phyloP scores from a whole-genome alignment of 1,140 invertebrate species.

The Temnothorax nylanderi region DNA sequence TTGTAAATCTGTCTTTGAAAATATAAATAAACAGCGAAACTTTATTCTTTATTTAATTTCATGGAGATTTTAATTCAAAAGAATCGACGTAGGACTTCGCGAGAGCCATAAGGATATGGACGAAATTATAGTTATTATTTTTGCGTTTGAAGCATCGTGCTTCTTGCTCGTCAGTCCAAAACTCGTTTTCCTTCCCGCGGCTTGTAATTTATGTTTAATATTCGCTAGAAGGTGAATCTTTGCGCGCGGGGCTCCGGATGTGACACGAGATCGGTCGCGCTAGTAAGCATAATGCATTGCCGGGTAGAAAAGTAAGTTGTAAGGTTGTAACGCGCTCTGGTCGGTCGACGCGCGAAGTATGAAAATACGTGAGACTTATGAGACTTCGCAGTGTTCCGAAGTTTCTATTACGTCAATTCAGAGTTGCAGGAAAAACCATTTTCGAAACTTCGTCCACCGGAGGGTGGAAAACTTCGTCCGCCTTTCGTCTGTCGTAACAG shows the following conservation, averaged over 20 bases:
- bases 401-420: conserved; percentile 56
- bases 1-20: not conserved
- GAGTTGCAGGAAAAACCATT: conserved; percentile 49
- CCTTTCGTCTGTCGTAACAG: conserved; percentile 1
- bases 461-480: not conserved
- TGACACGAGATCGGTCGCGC: conserved; percentile 15
- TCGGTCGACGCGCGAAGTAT: conserved; percentile 17
- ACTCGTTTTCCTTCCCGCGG: not conserved
- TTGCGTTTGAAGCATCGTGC: not conserved
- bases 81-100: not conserved
- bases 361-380: conserved; percentile 41
- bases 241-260: not conserved
- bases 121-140: not conserved
- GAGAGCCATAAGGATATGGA: not conserved
- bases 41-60: not conserved
- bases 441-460: conserved; percentile 30
- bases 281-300: conserved; percentile 28
- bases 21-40: not conserved
- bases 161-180: not conserved
- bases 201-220: conserved; percentile 28
- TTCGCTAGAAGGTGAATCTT: not conserved
- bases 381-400: conserved; percentile 35
- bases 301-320: conserved; percentile 18
- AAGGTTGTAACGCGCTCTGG: not conserved
- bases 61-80: not conserved